These are phyloP conservation scores for Calliphora vicina DNA, from an alignment of 1,140 invertebrate species.

Conservation along the genomic window DNA sequence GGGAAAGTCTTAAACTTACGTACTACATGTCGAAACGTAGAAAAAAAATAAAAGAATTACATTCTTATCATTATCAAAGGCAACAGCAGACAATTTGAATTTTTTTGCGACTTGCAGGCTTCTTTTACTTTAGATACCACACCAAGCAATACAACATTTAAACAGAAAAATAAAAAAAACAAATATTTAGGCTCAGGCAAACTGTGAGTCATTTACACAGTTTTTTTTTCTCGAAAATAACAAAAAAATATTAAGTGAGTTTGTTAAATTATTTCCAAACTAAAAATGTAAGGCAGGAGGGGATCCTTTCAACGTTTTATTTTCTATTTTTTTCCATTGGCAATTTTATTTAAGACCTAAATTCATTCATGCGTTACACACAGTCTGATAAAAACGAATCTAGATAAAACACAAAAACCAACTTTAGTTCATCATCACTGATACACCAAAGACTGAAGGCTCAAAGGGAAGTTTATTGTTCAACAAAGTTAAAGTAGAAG, in stretches of 20 bases:
- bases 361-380: slow-evolving; percentile 36
- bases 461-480: slow-evolving; percentile 10
- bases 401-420: slow-evolving; percentile 16
- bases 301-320: background rate
- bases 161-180: background rate
- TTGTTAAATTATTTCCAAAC: background rate
- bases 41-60: background rate
- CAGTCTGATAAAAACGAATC: slow-evolving; percentile 1
- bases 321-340: background rate
- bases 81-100: slow-evolving; percentile 25
- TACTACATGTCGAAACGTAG: background rate
- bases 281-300: background rate
- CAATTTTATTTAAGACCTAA: slow-evolving; percentile 29
- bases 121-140: background rate
- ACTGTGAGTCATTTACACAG: slow-evolving; percentile 8
- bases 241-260: background rate
- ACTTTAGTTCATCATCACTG: slow-evolving; percentile 18
- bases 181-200: background rate
- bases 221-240: too few species aligned
- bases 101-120: background rate
- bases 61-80: slow-evolving; percentile 24
- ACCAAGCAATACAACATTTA: background rate
- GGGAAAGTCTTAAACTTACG: background rate
- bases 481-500: background rate
- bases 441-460: background rate